Conservation (phyloP, 2,797 vertebrate species). For the Notoglanidium macrostoma region DNA sequence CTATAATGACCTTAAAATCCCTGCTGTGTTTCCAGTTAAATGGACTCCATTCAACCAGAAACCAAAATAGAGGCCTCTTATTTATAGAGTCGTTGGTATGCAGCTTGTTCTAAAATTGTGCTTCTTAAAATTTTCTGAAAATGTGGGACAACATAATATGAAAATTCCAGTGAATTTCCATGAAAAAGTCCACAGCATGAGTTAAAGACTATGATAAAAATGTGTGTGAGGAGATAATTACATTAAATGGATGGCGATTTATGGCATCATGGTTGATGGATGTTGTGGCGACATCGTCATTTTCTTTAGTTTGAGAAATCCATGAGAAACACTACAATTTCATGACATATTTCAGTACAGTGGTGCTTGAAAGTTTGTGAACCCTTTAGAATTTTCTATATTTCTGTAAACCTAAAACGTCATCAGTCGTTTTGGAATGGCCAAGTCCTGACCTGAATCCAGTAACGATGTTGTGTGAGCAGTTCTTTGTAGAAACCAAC, state of each 20-base stretch:
- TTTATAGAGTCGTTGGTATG: not conserved
- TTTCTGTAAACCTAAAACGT: too few relatives aligned
- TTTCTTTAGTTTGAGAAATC: not conserved
- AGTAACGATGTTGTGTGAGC: too few relatives aligned
- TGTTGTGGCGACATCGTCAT: not conserved
- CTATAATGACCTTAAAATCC: slow-evolving; percentile 3
- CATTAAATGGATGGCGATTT: not conserved
- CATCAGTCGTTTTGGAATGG: too few relatives aligned
- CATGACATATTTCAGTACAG: too few relatives aligned
- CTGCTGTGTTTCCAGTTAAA: slow-evolving; percentile 2
- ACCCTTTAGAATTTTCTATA: too few relatives aligned
- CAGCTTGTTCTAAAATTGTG: not conserved
- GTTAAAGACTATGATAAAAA: too few relatives aligned
- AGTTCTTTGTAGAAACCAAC: too few relatives aligned
- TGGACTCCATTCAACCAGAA: not conserved
- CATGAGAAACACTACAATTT: not conserved
- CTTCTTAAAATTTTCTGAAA: not conserved
- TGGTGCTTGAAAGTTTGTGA: too few relatives aligned
- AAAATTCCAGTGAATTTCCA: not conserved
- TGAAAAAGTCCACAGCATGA: not conserved
- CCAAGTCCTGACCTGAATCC: too few relatives aligned
- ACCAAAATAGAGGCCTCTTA: not conserved
- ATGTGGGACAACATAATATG: not conserved
- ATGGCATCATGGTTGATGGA: not conserved
- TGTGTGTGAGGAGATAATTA: not conserved